Conservation (phyloP, 2,888 invertebrate species). For the Rapana venosa region DNA sequence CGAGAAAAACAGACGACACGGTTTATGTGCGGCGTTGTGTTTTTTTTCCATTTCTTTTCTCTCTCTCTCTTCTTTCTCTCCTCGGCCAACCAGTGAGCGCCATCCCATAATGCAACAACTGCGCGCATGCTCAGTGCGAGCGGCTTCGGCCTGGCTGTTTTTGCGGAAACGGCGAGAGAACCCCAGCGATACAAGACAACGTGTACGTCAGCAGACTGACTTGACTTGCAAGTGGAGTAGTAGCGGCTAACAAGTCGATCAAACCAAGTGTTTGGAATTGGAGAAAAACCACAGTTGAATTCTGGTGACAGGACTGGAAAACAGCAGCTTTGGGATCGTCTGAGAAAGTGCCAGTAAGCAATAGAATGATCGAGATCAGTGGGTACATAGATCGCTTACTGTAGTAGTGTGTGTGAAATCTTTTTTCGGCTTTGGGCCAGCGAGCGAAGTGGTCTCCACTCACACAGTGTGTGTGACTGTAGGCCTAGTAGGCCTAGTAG, state of each 20-base stretch:
- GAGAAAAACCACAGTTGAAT: not conserved
- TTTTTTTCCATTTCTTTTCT: no score
- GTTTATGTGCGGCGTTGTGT: not conserved
- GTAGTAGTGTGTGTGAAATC: not conserved
- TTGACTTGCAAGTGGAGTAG: not conserved
- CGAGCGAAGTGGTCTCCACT: not conserved
- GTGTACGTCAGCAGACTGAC: constrained; percentile 3
- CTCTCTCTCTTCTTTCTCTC: not conserved
- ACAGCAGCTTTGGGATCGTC: not conserved
- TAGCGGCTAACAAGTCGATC: not conserved
- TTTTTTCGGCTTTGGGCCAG: constrained; percentile 12
- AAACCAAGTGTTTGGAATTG: constrained; percentile 3
- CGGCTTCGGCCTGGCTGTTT: not conserved
- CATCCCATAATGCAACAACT: constrained; percentile 30
- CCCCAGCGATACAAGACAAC: not conserved
- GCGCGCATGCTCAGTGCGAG: constrained; percentile 12
- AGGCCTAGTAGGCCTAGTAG: not conserved
- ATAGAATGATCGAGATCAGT: constrained; percentile 22
- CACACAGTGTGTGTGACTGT: not conserved
- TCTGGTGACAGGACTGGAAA: constrained; percentile 3
- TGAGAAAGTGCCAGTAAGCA: constrained; percentile 2
- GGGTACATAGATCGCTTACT: not conserved
- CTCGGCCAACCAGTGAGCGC: constrained; percentile 2
- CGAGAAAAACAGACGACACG: constrained; percentile 3
- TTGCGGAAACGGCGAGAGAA: constrained; percentile 24